phyloP scores from a whole-genome alignment of 2,113 vertebrate species.

The Poeciliopsis occidentalis region DNA sequence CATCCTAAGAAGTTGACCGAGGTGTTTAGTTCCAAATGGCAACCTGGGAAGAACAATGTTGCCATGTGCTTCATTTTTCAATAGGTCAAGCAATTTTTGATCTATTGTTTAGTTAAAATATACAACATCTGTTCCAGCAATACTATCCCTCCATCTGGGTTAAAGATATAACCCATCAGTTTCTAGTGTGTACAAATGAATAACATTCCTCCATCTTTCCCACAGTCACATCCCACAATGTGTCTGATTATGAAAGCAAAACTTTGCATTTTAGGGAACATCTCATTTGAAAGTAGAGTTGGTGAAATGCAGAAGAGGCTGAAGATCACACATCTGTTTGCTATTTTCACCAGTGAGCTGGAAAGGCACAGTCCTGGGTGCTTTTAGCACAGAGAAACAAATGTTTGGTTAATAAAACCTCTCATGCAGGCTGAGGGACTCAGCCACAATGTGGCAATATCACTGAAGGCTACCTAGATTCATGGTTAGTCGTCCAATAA shows the following conservation, averaged over 20 bases:
- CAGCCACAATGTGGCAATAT: constrained; percentile 69
- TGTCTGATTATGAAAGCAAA: constrained; percentile 5
- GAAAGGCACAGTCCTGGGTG: constrained; percentile 56
- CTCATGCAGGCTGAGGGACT: constrained; percentile 70
- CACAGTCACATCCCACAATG: constrained; percentile 2
- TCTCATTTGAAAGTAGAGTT: constrained; percentile 25
- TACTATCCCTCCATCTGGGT: background rate
- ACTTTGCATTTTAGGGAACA: constrained; percentile 19
- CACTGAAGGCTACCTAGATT: constrained; percentile 76
- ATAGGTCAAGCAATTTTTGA: background rate
- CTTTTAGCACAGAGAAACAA: constrained; percentile 70
- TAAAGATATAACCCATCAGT: background rate
- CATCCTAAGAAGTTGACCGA: background rate
- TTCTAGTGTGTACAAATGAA: constrained; percentile 42
- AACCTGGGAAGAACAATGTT: background rate
- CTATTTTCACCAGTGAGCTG: constrained; percentile 70
- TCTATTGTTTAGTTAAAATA: background rate
- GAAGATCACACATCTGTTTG: constrained; percentile 72
- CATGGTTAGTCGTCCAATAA: constrained; percentile 76
- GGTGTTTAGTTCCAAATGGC: background rate
- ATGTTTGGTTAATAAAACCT: constrained; percentile 78
- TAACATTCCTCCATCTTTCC: constrained; percentile 31
- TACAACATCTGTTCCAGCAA: background rate
- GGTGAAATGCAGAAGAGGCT: constrained; percentile 28
- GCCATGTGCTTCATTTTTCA: background rate